These are phyloP conservation scores for Upupa epops DNA, from an alignment of 2,113 vertebrate species.

Conservation along the genomic window DNA sequence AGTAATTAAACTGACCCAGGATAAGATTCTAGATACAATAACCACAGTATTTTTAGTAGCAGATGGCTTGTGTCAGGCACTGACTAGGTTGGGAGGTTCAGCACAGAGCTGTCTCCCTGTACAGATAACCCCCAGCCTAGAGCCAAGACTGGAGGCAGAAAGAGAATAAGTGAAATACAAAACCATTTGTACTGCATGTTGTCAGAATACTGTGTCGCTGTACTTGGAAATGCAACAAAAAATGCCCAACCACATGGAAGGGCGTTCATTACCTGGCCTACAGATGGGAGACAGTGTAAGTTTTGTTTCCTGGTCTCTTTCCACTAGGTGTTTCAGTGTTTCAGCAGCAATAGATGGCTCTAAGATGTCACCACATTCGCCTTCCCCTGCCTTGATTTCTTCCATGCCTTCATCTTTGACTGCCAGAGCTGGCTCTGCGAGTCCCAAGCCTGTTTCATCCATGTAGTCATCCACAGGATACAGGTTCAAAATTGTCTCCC, in stretches of 20 bases:
- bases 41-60: slow-evolving; percentile 47
- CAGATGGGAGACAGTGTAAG: not conserved
- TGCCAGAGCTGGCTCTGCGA: slow-evolving; percentile 30
- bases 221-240: not conserved
- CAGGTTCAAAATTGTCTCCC: slow-evolving; percentile 60
- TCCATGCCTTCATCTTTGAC: slow-evolving; percentile 40
- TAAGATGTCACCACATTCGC: slow-evolving; percentile 15
- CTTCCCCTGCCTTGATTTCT: slow-evolving; percentile 36
- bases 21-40: slow-evolving; percentile 21
- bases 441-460: slow-evolving; percentile 38
- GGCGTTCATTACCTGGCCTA: slow-evolving; percentile 1
- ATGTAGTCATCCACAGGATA: slow-evolving; percentile 60
- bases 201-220: not conserved
- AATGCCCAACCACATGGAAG: not conserved
- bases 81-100: slow-evolving; percentile 18
- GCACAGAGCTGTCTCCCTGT: not conserved
- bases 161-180: not conserved
- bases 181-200: not conserved
- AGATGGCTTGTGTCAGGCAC: not conserved
- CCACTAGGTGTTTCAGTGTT: slow-evolving; percentile 61
- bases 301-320: slow-evolving; percentile 49
- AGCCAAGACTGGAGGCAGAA: not conserved
- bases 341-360: slow-evolving; percentile 56
- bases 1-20: not conserved
- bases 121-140: not conserved